A percentile compares a stretch with the other conserved stretches of the same genome.
These are phyloP conservation scores for Bettongia penicillata DNA, from an alignment of 2,113 vertebrate genomes.

Conservation along the genomic window DNA sequence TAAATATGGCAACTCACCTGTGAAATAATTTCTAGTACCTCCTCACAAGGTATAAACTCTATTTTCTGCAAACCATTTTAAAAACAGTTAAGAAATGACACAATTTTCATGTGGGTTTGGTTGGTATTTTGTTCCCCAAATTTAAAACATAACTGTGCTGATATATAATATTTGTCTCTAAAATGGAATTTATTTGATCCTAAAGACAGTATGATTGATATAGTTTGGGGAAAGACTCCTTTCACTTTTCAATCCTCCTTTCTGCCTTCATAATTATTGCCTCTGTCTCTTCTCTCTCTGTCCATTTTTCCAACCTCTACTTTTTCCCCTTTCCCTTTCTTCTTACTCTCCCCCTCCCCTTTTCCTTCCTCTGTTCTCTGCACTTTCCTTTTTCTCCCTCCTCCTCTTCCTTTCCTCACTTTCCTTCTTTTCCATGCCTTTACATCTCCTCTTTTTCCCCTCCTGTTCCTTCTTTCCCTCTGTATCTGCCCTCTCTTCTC, in stretches of 20 bases:
- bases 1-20: background rate
- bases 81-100: background rate
- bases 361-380: background rate
- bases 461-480: background rate
- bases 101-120: background rate
- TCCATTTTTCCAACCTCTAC: background rate
- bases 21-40: slow-evolving; percentile 10
- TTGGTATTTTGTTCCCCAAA: slow-evolving; percentile 2
- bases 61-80: background rate
- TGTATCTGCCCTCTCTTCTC: too few species aligned
- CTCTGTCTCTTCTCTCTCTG: background rate
- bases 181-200: slow-evolving; percentile 13
- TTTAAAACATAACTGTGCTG: background rate
- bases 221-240: slow-evolving; percentile 18
- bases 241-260: background rate
- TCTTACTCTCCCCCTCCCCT: background rate
- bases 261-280: background rate
- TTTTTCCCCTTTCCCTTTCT: background rate
- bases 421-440: background rate
- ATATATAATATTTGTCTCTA: background rate
- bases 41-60: background rate
- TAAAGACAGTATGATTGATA: slow-evolving; percentile 31
- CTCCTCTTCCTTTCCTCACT: background rate
- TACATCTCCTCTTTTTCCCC: background rate
- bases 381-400: background rate